Evolutionary conservation across 2,113 vertebrate species (phyloP).

Genomic region (Hemibagrus wyckioides): DNA sequence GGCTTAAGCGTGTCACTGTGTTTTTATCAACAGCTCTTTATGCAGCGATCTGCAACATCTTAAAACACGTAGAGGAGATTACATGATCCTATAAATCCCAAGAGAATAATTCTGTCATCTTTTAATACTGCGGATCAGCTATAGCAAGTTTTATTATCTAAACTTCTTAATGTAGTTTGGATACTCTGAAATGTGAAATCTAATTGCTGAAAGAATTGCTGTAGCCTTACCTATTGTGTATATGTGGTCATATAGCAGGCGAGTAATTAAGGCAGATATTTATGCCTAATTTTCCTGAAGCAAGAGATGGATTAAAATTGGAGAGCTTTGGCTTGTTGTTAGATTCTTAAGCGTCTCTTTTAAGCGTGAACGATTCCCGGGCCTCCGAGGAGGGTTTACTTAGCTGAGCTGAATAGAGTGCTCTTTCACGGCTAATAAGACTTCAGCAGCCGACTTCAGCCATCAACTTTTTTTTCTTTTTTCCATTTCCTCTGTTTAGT

Average conservation of each 20-base stretch:
- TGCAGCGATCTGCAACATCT: slow-evolving; percentile 16
- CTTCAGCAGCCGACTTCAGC: slow-evolving; percentile 80
- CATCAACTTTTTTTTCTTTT: slow-evolving; percentile 67
- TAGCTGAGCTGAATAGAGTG: slow-evolving; percentile 82
- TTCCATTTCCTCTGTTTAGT: slow-evolving; percentile 79
- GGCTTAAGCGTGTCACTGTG: background rate
- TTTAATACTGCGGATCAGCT: background rate
- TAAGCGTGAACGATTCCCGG: slow-evolving; percentile 81
- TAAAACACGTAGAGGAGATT: slow-evolving; percentile 26
- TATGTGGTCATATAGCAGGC: slow-evolving; percentile 79
- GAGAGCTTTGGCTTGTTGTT: slow-evolving; percentile 88
- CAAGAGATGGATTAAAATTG: slow-evolving; percentile 85
- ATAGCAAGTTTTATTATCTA: background rate
- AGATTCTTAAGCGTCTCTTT: slow-evolving; percentile 89
- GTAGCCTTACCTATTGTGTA: slow-evolving; percentile 81
- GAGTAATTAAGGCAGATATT: slow-evolving; percentile 92
- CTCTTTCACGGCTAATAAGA: slow-evolving; percentile 85
- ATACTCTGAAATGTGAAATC: slow-evolving; percentile 69
- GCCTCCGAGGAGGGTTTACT: slow-evolving; percentile 82
- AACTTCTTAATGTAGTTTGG: background rate
- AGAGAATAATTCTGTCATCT: slow-evolving; percentile 15
- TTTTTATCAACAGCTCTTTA: slow-evolving; percentile 18
- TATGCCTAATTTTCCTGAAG: slow-evolving; percentile 85
- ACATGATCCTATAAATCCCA: slow-evolving; percentile 20
- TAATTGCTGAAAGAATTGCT: slow-evolving; percentile 73